phyloP scores from a whole-genome alignment of 1,140 invertebrate species.

The Adoxophyes honmai region DNA sequence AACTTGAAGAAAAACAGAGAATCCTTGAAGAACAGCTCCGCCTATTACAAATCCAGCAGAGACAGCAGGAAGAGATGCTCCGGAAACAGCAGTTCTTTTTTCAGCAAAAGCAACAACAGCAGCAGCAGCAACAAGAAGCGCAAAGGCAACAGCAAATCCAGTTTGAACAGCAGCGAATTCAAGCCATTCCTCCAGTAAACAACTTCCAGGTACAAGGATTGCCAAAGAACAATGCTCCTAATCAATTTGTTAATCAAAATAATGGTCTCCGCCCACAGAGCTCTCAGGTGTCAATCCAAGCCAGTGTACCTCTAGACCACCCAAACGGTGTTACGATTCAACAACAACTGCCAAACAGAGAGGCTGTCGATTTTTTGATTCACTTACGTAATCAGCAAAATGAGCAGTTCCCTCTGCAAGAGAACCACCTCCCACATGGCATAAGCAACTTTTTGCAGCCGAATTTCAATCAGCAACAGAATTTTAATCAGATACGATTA shows the following conservation, averaged over 20 bases:
- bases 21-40: constrained; percentile 83
- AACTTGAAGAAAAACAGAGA: constrained; percentile 83
- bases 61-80: constrained; percentile 83
- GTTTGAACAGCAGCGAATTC: constrained; percentile 64
- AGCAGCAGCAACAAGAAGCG: constrained; percentile 71
- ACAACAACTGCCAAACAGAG: constrained; percentile 66
- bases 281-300: constrained; percentile 69
- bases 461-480: constrained; percentile 46
- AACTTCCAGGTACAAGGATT: constrained; percentile 46
- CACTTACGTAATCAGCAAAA: constrained; percentile 71
- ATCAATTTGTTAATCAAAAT: constrained; percentile 51
- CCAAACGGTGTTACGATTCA: constrained; percentile 43
- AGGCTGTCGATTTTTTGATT: constrained; percentile 71
- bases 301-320: constrained; percentile 70
- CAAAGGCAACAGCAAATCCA: constrained; percentile 68
- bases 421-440: constrained; percentile 73
- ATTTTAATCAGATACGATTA: constrained; percentile 48
- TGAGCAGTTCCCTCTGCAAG: constrained; percentile 61
- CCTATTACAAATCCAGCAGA: constrained; percentile 82
- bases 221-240: constrained; percentile 45
- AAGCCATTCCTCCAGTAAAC: constrained; percentile 35
- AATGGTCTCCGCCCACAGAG: constrained; percentile 38
- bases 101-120: constrained; percentile 77
- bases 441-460: constrained; percentile 62
- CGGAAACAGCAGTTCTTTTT: constrained; percentile 79